Percentiles rank a stretch among this genome's conserved stretches.
Evolutionary conservation across 2,888 invertebrate genomes (phyloP).

Genomic region (Galerucella pusilla): DNA sequence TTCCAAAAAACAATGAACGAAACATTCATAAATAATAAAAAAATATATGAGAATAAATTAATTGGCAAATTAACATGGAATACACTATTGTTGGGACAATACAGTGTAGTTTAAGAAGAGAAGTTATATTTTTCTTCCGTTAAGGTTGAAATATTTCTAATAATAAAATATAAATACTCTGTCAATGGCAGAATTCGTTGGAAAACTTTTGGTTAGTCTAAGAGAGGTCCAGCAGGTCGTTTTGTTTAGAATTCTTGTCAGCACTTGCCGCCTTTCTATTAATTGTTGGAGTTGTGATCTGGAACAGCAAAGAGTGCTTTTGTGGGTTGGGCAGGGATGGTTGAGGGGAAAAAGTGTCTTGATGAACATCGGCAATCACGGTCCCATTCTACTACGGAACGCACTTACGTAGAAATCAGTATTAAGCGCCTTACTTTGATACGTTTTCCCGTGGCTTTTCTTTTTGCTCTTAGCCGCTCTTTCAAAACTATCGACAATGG

Average conservation of each 20-base stretch:
- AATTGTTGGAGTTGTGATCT: conserved; percentile 65
- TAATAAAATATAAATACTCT: conserved; percentile 10
- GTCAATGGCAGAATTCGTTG: conserved; percentile 6
- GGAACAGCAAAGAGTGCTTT: conserved; percentile 56
- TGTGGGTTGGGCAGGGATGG: conserved; percentile 46
- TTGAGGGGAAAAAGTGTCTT: conserved; percentile 57
- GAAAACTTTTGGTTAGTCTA: conserved; percentile 14
- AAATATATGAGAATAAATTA: too few relatives aligned
- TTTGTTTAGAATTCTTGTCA: conserved; percentile 63
- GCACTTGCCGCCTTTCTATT: conserved; percentile 63
- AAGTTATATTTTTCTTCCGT: neutral
- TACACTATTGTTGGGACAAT: too few relatives aligned
- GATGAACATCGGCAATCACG: conserved; percentile 65
- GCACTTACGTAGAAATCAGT: conserved; percentile 62
- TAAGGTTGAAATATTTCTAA: neutral
- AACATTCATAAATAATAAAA: too few relatives aligned
- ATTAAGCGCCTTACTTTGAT: conserved; percentile 53
- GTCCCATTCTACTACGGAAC: conserved; percentile 63
- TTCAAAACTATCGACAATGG: conserved; percentile 3
- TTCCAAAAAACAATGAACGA: too few relatives aligned
- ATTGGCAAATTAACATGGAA: too few relatives aligned
- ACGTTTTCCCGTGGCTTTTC: conserved; percentile 26
- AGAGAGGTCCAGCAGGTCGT: conserved; percentile 28
- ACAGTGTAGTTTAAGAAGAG: too few relatives aligned
- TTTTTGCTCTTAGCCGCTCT: conserved; percentile 20